These are phyloP conservation scores for Caenorhabditis parvicauda DNA, from an alignment of 2,888 invertebrate species.

Conservation along the genomic window DNA sequence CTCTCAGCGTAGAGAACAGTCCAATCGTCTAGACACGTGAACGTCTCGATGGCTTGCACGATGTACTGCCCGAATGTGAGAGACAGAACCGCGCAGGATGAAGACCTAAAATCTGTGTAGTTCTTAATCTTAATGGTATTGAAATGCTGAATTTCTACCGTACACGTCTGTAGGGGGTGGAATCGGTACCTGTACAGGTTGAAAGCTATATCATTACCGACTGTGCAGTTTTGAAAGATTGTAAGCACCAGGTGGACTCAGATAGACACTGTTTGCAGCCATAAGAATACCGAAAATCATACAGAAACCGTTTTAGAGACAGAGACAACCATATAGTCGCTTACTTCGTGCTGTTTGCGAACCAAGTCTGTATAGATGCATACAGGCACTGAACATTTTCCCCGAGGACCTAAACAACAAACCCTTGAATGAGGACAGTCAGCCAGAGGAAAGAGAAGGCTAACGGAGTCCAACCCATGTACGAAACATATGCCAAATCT, in stretches of 20 bases:
- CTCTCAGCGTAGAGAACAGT: conserved; percentile 12
- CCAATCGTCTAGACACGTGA: conserved; percentile 16
- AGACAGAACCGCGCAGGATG: conserved; percentile 29
- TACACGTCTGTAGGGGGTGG: too few species aligned
- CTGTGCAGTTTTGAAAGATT: too few species aligned
- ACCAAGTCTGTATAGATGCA: background rate
- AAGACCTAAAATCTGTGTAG: conserved; percentile 16
- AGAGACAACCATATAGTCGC: too few species aligned
- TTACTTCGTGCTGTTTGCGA: too few species aligned
- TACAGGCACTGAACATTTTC: background rate
- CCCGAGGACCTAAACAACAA: background rate
- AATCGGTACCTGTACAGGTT: too few species aligned
- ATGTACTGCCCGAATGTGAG: conserved; percentile 40
- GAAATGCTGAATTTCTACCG: too few species aligned
- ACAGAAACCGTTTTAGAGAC: too few species aligned
- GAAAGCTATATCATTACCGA: too few species aligned
- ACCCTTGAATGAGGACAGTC: conserved; percentile 28
- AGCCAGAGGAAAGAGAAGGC: conserved; percentile 42
- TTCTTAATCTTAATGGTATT: background rate
- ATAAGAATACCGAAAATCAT: too few species aligned
- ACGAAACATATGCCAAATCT: conserved; percentile 38
- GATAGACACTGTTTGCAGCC: too few species aligned
- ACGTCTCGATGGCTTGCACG: conserved; percentile 29
- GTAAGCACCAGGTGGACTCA: too few species aligned
- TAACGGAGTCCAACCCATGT: conserved; percentile 38